Evolutionary conservation across 2,797 vertebrate genomes (phyloP), one percentile per base, ranked within the genome.

Genomic region (Hylomyscus alleni): DNA sequence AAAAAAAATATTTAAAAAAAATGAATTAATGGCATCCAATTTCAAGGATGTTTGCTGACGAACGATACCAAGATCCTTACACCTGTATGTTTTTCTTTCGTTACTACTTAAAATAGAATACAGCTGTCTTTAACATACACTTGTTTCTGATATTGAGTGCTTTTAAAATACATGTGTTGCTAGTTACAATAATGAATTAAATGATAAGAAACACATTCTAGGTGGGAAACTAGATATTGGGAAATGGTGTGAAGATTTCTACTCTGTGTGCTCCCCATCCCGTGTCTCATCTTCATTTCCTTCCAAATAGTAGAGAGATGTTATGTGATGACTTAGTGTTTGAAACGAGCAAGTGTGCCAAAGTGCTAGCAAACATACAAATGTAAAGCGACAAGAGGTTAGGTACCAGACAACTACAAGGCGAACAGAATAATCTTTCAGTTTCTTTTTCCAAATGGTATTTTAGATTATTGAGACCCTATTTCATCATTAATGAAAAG

Each of bases 401-500:
- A 78, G 60, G 69, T 31, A 73, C 34, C 88, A 84, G 72, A 95
- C 22, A 12, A 50, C 67, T 52, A 83, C 62, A 37, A 81, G 19
- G 9, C 58, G 44, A 95, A 37, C 77, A 67, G 81, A 24, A 10
- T 56, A 26, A 77, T 82, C 65, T 90, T 90, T 75, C 96, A 82
- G 96, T 96, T 97, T 97, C 97, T 89, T 40, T 98, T 96, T 91
- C 95, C 82, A 89, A 98, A 80, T 77, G 96, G 94, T 95, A 95
- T 92, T 94, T 92, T 91, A 97, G 93, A 97, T 97, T 97, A 98
- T 98, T 98, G 98, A 97, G 96, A 98, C 96, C 76, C 93, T 98
- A 96, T 96, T 98, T 98, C 97, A 98, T 98, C 97, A 81, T 96
- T 95, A 98, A 97, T 95, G 98, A 98, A 98, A 98, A 95, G 93